Evolutionary conservation across 2,797 vertebrate species (phyloP), one percentile per base, ranked within the genome.

Genomic region (Tolypeutes matacus): DNA sequence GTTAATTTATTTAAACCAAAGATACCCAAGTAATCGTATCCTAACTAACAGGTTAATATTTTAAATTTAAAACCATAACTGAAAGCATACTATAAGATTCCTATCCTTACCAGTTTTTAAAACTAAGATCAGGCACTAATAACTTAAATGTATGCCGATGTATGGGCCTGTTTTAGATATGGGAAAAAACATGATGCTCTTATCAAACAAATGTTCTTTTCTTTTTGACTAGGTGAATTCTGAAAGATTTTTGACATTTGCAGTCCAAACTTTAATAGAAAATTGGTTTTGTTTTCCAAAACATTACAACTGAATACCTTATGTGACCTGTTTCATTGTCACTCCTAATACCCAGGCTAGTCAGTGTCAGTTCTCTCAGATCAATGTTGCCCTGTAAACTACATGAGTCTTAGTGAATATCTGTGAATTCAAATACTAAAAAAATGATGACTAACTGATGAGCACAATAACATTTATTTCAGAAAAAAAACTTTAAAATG

Each of bases 61-160:
- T 65, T 75, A 58, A 92, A 92, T n/a, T 17, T 89, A 78, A 89
- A 80, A 62, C 25, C 58, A 60, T 21, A 89, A 81, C 15, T 64
- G 36, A 70, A 72, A 29, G 0, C 2, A 29, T n/a, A 62, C 49
- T 39, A 83, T n/a, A 46, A 46, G 49, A 67, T 56, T 83, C 7
- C 18, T 70, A 2, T 27, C n/a, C 12, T 83, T 53, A 67, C 49
- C 17, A 46, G 14, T 31, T 92, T 84, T 46, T 42, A 4, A 42
- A 83, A 95, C 36, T 51, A 70, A 6, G 6, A 3, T 76, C 29
- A 78, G 6, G 34, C 12, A 65, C 0, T 10, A 1, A 7, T 18
- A 67, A 8, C 34, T 53, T 21, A 91, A 81, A 81, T 60, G 5
- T 9, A 83, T 34, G 4, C 1, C 69, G n/a, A 49, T 62, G 0